Evolutionary conservation across 1,140 invertebrate genomes (phyloP).

Genomic region (Bombus superbus): DNA sequence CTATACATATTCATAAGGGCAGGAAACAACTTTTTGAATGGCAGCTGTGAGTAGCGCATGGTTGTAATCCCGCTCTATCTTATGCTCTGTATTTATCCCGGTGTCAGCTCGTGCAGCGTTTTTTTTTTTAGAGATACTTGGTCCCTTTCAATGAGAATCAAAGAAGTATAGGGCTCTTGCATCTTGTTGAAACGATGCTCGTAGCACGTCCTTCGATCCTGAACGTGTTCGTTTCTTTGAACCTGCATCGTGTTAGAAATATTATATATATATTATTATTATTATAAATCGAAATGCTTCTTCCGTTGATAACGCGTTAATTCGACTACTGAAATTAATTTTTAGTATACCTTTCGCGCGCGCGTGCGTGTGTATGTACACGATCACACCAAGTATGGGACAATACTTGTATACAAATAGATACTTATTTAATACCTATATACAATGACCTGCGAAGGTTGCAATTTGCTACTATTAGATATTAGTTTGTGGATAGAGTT

Average conservation of each 20-base stretch:
- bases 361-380: not conserved
- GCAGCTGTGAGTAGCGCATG: slow-evolving; percentile 81
- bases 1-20: slow-evolving; percentile 36
- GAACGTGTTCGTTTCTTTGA: slow-evolving; percentile 39
- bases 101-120: slow-evolving; percentile 34
- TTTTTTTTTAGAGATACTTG: not conserved
- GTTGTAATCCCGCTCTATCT: slow-evolving; percentile 75
- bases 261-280: slow-evolving; percentile 1
- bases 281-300: slow-evolving; percentile 34
- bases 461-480: not conserved
- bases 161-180: slow-evolving; percentile 29
- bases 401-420: too few relatives aligned
- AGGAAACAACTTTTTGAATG: slow-evolving; percentile 65
- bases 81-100: slow-evolving; percentile 29
- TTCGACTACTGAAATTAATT: not conserved
- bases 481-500: not conserved
- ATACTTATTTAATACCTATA: not conserved
- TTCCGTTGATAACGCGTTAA: slow-evolving; percentile 8
- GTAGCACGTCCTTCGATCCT: slow-evolving; percentile 62
- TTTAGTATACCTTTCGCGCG: too few relatives aligned
- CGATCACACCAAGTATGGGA: not conserved
- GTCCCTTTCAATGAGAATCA: slow-evolving; percentile 33
- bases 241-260: slow-evolving; percentile 66
- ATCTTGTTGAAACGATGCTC: slow-evolving; percentile 56
- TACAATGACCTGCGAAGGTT: too few relatives aligned